Base-by-base conservation (phyloP, 1,140 invertebrate species). In the Archivesica marissinica region DNA sequence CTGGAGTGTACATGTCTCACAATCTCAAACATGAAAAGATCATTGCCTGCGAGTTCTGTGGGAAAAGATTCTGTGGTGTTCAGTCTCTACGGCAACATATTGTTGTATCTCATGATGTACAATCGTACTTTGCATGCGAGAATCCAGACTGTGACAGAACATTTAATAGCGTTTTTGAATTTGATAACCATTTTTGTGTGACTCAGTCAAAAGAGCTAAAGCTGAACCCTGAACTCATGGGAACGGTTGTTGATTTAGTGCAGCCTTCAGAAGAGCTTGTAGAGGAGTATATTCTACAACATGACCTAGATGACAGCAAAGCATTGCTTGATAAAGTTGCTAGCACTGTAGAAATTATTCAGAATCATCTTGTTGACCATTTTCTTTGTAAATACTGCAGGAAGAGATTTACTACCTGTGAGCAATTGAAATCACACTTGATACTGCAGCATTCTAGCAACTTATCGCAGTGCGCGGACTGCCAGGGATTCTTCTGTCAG, bases 21-120 rank as follows among this genome's bases (percentile, higher is more conserved):
- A 38, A 15, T 38, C 3, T 6, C 4, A 35, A 39, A 39, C 33
- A 13, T 20, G 30, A 66, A 6, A 72, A 17, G n/a, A 15, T 30
- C 9, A 20, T 30, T 17, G 44, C 35, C 17, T 72, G 68, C 50
- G 28, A 47, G 28, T 33, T 72, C 35, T 72, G 68, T 50, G 68
- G 68, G 44, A 72, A 50, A 50, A 47, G 68, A 20, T 72, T 72
- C 38, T 72, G 28, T 28, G 9, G 35, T 30, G 1, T 72, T 15
- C 2, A 30, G 50, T 20, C 11, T 15, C 41, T 72, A 2, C 23
- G 25, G 0, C 23, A 33, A 35, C 59, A 64, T 35, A 64, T 64
- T 11, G 23, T 20, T 25, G 7, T 35, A 17, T 35, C 59, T 35
- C 59, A 64, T 25, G 3, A 35, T 17, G 30, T 17, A 1, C 17